Evolutionary conservation across 1,140 invertebrate genomes (phyloP), one percentile per base, ranked within the genome.

Genomic region (Thalassaphorura encarpata): DNA sequence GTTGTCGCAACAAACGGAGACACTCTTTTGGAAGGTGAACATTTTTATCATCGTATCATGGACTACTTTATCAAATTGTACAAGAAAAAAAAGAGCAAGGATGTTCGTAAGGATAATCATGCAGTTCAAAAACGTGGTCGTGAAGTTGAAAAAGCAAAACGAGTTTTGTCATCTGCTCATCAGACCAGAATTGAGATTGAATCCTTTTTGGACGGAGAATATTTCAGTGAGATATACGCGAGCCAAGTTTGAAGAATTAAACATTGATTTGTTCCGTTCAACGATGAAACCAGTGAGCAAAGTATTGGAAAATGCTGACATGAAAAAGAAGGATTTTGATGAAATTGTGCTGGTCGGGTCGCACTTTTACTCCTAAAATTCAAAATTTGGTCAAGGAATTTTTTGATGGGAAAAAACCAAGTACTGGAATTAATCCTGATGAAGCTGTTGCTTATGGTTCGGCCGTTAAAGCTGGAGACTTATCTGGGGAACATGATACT

Each of bases 291-390:
- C 96, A 11, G 95, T 99, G n/a, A 89, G 94, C 68, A 95, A 96
- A 70, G 88, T 94, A 33, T 75, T 99, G 60, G 94, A 98, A 74
- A 97, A 99, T 75, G 90, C 94, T 52, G 94, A 99, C 69, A 87
- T 99, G 82, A 95, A 95, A 76, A 98, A 97, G 70, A 93, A 92
- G 67, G 93, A 99, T 67, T 89, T 99, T 54, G 86, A 99, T 74
- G 97, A 99, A 75, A 98, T 99, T 69, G 95, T 99, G 8, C 76
- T 99, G 27, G 97, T 99, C 28, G 97, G 97, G 97, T 64, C 97
- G 93, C 3, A 99, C 97, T 39, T 85, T 96, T 78, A 99, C 99
- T 67, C 97, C 97, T 27, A 99, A 99, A 73, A 85, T 99, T 36
- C 97, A 99, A 72, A 91, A 97, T 70, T 75, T 99, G 46, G 93